phyloP scores from a whole-genome alignment of 2,113 vertebrate genomes.

The Rattus rattus region DNA sequence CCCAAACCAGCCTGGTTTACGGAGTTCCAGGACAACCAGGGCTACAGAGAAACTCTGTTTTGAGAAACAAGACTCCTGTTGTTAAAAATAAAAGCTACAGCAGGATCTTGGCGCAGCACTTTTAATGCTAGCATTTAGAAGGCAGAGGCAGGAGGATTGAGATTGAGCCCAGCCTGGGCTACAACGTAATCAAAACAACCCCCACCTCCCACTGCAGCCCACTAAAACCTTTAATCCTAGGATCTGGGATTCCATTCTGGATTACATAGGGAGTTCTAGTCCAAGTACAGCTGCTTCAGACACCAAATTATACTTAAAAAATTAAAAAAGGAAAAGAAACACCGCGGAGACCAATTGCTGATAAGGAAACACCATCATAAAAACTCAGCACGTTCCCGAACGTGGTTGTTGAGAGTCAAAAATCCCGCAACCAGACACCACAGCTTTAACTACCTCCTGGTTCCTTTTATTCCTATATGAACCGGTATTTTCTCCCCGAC shows the following conservation, averaged over 20 bases:
- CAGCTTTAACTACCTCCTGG: not conserved
- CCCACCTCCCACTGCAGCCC: not conserved
- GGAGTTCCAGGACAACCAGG: not conserved
- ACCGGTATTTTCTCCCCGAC: not conserved
- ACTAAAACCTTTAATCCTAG: not conserved
- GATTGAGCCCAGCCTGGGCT: not conserved
- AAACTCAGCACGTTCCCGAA: not conserved
- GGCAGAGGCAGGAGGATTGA: not conserved
- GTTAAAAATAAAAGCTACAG: not conserved
- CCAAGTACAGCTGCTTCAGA: not conserved
- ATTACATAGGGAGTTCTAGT: not conserved
- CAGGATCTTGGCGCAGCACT: too few species aligned
- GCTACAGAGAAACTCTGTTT: not conserved
- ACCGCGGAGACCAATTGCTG: not conserved
- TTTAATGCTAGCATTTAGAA: not conserved
- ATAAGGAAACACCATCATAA: not conserved
- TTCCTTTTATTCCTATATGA: not conserved
- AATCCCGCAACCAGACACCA: not conserved
- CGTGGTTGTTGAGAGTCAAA: not conserved
- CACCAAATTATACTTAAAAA: not conserved
- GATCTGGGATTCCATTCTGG: not conserved
- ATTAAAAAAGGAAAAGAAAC: not conserved
- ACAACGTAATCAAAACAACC: not conserved
- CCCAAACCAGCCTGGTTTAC: not conserved
- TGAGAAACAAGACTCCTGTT: not conserved